Evolutionary conservation across 2,797 vertebrate genomes (phyloP).

Genomic region (Mionectes olivaceus): DNA sequence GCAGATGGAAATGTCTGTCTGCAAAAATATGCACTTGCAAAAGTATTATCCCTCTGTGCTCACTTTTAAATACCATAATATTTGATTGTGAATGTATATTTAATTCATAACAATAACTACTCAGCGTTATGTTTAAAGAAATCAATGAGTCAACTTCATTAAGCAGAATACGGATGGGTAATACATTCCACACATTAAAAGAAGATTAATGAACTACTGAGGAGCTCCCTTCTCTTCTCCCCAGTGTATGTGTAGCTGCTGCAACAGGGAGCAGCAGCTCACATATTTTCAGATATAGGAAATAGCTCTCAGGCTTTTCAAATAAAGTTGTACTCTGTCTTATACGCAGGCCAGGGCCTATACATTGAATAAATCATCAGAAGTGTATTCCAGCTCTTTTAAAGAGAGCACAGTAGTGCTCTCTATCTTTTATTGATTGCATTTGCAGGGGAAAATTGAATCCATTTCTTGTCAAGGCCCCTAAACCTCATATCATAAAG

Average conservation of each 20-base stretch:
- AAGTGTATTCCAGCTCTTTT: slow-evolving; percentile 36
- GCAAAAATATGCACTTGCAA: neutral
- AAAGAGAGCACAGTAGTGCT: slow-evolving; percentile 15
- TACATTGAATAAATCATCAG: slow-evolving; percentile 69
- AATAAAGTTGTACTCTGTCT: slow-evolving; percentile 33
- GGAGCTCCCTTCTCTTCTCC: neutral
- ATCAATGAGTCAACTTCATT: neutral
- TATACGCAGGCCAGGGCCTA: neutral
- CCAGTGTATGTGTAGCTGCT: neutral
- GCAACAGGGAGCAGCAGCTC: slow-evolving; percentile 8
- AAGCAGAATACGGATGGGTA: neutral
- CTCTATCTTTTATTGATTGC: slow-evolving; percentile 52
- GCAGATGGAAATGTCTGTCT: neutral
- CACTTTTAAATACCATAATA: neutral
- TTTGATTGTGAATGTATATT: neutral
- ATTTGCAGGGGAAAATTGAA: slow-evolving; percentile 67
- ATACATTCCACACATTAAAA: neutral
- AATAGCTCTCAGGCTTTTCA: slow-evolving; percentile 48
- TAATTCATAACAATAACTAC: neutral
- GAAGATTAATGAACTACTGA: neutral
- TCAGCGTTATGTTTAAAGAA: neutral
- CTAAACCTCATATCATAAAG: slow-evolving; percentile 40
- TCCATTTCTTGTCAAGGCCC: slow-evolving; percentile 39
- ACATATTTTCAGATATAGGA: slow-evolving; percentile 25
- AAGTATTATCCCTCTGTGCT: neutral